Base-by-base conservation (phyloP, 2,888 invertebrate species). In the Macroteleia sp. region DNA sequence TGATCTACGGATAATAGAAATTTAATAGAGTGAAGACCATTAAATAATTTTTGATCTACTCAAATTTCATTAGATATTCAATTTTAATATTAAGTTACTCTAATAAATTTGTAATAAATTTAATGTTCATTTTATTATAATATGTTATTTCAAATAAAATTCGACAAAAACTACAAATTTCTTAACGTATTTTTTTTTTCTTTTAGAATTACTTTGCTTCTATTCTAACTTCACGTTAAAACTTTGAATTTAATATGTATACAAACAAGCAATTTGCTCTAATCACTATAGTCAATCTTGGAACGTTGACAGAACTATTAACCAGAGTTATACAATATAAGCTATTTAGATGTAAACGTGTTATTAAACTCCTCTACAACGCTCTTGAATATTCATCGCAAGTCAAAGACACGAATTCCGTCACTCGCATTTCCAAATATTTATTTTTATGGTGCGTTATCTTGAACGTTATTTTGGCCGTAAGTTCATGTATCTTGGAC, bases 361-460 rank as follows among this genome's bases (percentile, higher is more conserved):
- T 69, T 59, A 75, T 75, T 75, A 69, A 75, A 62, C 62, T 61
- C 59, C 39, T 46, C 61, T 44, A 75, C 74, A 75, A 46, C 28
- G 46, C 44, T 61, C 54, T 52, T 75, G 74, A 75, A 75, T 75
- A 75, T 74, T 74, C 74, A 74, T 74, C 52, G 59, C 42, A 36
- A 64, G 64, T 64, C 48, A 44, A 57, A 69, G 67, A 75, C 67
- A 75, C 56, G 69, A 70, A 64, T 69, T 70, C 57, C 69, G 62
- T 76, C 69, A 76, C 76, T 70, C 69, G 64, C 12, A 59, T 76
- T 76, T 69, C 76, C 64, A 69, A 76, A 76, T 76, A 76, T 70
- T 69, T 64, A 69, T 76, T 76, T 76, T 64, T 69, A 62, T 44
- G 61, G 57, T 50, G 44, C 57, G 56, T 76, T 76, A 76, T 76